Percentiles rank a stretch among this genome's conserved stretches.
These are phyloP conservation scores for Stylophora pistillata DNA, from an alignment of 64 coral and sea anemone genomes.

Conservation along the genomic window DNA sequence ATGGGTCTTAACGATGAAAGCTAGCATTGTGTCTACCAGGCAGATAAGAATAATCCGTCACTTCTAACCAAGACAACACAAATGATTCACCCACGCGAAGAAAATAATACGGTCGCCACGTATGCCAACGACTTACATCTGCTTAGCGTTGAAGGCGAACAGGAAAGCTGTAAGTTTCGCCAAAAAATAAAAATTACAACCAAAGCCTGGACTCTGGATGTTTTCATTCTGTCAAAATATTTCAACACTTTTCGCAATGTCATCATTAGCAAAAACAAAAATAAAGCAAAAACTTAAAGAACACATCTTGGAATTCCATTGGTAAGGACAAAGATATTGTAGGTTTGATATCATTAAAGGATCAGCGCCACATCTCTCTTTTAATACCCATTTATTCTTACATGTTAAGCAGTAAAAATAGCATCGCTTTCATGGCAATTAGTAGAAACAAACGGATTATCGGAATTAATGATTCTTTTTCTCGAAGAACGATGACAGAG, in stretches of 20 bases:
- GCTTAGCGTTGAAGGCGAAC: background rate
- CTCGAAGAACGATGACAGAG: background rate
- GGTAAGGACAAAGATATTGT: background rate
- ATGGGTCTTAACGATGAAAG: slow-evolving; percentile 3
- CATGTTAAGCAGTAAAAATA: background rate
- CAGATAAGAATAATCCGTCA: slow-evolving; percentile 34
- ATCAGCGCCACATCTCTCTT: background rate
- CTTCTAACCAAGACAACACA: slow-evolving; percentile 29
- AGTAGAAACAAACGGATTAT: background rate
- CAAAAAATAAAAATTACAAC: too few species aligned
- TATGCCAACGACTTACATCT: background rate
- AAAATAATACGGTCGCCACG: slow-evolving; percentile 4
- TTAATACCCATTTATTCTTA: background rate
- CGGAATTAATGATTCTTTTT: background rate
- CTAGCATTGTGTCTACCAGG: slow-evolving; percentile 16
- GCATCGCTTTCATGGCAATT: slow-evolving; percentile 22
- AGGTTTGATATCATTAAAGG: slow-evolving; percentile 2
- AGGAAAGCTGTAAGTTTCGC: background rate
- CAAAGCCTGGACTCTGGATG: too few species aligned
- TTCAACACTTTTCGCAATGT: background rate
- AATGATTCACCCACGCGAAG: slow-evolving; percentile 43
- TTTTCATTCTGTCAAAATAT: background rate
- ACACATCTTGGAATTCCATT: background rate
- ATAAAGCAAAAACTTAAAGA: background rate
- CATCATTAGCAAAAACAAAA: background rate